A percentile compares a stretch with the other conserved stretches of the same genome.
phyloP scores from a whole-genome alignment of 1,140 invertebrate species.

The Phymastichus coffea region DNA sequence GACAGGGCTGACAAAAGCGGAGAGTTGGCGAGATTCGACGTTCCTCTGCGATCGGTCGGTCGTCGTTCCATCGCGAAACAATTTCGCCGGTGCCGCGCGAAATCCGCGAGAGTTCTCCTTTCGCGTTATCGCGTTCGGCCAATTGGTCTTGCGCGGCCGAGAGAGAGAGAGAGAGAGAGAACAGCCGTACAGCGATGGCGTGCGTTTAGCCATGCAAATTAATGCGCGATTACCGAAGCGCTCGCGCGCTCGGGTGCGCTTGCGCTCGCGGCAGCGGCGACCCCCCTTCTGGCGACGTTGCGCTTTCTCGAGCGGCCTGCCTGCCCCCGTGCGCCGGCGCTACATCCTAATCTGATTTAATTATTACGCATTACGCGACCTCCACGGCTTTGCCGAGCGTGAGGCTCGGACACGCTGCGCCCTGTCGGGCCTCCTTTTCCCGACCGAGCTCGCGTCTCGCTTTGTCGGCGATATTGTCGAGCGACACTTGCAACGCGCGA shows the following conservation, averaged over 20 bases:
- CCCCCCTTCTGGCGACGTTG: conserved; percentile 7
- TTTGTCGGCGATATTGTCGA: too few relatives aligned
- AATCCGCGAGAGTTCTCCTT: too few relatives aligned
- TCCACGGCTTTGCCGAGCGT: neutral
- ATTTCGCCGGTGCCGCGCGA: neutral
- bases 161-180: neutral
- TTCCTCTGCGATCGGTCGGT: too few relatives aligned
- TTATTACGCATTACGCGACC: conserved; percentile 46
- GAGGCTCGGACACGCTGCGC: conserved; percentile 14
- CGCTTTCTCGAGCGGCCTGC: conserved; percentile 14
- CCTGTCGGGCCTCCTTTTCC: neutral
- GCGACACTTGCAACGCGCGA: too few relatives aligned
- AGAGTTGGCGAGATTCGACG: too few relatives aligned
- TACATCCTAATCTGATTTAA: conserved; percentile 50
- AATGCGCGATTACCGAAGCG: conserved; percentile 53
- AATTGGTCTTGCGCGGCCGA: too few relatives aligned
- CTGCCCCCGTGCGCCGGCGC: neutral
- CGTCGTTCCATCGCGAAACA: neutral
- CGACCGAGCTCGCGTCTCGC: neutral
- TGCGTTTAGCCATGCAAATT: conserved; percentile 55
- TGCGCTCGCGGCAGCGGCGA: neutral
- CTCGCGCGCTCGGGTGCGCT: conserved; percentile 30
- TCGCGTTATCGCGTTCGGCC: too few relatives aligned
- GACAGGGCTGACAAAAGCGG: too few relatives aligned
- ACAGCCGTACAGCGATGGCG: conserved; percentile 38